phyloP scores from a whole-genome alignment of 1,140 invertebrate genomes.

The Leptinotarsa undecemlineata region DNA sequence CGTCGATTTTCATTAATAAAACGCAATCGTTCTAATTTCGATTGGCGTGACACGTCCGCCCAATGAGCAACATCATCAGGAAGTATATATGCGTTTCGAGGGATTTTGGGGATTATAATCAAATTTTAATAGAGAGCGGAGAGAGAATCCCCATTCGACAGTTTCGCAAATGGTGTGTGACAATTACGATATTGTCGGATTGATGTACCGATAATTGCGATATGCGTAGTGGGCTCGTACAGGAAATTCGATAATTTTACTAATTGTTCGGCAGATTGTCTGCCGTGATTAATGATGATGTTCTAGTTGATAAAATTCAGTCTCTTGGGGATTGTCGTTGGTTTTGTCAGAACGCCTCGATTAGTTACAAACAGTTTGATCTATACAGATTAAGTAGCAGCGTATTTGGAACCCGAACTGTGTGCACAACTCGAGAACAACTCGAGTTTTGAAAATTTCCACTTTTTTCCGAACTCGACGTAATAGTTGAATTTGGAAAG shows the following conservation, averaged over 20 bases:
- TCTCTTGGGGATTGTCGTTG: neutral
- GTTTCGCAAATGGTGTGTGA: conserved; percentile 9
- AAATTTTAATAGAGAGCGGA: conserved; percentile 18
- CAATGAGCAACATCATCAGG: neutral
- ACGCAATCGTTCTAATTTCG: neutral
- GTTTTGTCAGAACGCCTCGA: no score
- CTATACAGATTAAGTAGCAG: no score
- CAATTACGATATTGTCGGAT: conserved; percentile 18
- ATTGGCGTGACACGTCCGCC: conserved; percentile 6
- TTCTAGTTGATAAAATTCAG: neutral
- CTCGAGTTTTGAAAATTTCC: no score
- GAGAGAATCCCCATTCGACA: neutral
- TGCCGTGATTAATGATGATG: neutral
- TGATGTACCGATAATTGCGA: conserved; percentile 13
- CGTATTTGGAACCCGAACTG: no score
- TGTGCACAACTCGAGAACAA: no score
- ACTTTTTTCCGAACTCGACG: no score
- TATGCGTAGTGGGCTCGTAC: neutral
- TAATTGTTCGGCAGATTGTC: neutral
- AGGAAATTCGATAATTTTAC: conserved; percentile 9
- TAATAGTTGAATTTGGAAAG: no score
- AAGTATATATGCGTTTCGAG: neutral
- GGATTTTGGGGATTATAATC: conserved; percentile 15
- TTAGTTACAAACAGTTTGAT: no score
- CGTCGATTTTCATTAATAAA: no score